Evolutionary conservation across 1,140 invertebrate genomes (phyloP), one percentile per base, ranked within the genome.

Genomic region (Drosophila punjabiensis): DNA sequence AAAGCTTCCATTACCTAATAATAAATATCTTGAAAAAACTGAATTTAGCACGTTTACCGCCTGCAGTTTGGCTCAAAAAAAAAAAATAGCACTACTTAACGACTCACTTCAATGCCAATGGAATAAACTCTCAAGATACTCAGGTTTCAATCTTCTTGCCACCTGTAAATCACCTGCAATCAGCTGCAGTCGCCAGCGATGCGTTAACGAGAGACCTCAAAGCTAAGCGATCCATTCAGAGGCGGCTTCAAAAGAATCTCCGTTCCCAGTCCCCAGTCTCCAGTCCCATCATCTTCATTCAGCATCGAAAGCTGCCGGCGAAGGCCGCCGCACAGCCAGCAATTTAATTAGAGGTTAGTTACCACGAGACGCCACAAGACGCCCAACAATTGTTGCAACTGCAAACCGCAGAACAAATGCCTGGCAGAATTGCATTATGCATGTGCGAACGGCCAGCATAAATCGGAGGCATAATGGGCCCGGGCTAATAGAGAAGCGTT

Each of bases 371-470:
- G 67, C 67, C 43, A n/a, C 28, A 32, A 53, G 53, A 35, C n/a
- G 33, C 35, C 35, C 35, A 48, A 37, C 53, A 62, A 74, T 76
- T 18, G 37, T 64, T 59, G 60, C 59, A 37, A 58, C 35, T 35
- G 68, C 45, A 75, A 24, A 32, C 37, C 70, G 14, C 70, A 61
- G 55, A 74, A 67, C 70, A 84, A 69, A 55, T 70, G 37, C 41
- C 61, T 43, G 45, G 64, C 35, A 58, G 55, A 84, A 84, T 80
- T 81, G 65, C 84, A 83, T 88, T 70, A 87, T 87, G 83, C 76
- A 88, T 70, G 39, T 63, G 81, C 64, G 24, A 62, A 69, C 47
- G 50, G 50, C 62, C 66, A 75, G 75, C 85, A 71, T 84, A 88
- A 85, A 85, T 84, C 64, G 79, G 61, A 59, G 45, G 55, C 52